phyloP scores from a whole-genome alignment of 92 coral and sea anemone species.

The Anthopleura xanthogrammica region DNA sequence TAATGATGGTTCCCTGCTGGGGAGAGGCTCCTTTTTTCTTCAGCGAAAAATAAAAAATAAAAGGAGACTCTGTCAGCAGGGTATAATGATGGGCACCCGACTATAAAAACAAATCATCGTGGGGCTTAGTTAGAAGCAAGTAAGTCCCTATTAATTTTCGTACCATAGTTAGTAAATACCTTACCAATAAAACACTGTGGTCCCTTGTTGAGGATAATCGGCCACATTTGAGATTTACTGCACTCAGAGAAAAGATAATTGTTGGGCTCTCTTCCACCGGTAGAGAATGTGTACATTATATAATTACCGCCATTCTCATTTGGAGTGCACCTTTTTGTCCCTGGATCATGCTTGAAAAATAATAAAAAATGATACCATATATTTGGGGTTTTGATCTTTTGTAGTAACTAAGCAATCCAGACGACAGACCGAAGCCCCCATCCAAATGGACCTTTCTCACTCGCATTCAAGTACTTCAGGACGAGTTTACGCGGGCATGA shows the following conservation, averaged over 20 bases:
- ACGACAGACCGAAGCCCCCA: too few species aligned
- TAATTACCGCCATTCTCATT: constrained; percentile 70
- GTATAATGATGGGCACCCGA: too few species aligned
- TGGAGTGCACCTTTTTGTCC: constrained; percentile 51
- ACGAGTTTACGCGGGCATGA: too few species aligned
- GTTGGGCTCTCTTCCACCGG: constrained; percentile 71
- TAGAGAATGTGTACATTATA: constrained; percentile 73
- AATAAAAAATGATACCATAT: not conserved
- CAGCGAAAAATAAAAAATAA: too few species aligned
- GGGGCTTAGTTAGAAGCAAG: too few species aligned
- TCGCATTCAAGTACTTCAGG: too few species aligned
- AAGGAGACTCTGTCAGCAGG: too few species aligned
- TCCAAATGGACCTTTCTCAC: too few species aligned
- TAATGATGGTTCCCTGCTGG: too few species aligned
- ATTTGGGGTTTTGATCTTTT: not conserved
- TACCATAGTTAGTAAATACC: not conserved
- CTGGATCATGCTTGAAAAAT: constrained; percentile 77
- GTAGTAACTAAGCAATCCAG: not conserved
- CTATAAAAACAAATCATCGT: too few species aligned
- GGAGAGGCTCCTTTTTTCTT: too few species aligned
- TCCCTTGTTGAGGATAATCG: constrained; percentile 57
- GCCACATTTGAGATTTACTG: constrained; percentile 66
- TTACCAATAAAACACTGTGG: constrained; percentile 81
- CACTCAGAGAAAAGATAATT: constrained; percentile 80
- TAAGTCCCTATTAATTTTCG: not conserved